Evolutionary conservation across 1,140 invertebrate genomes (phyloP), one percentile per base, ranked within the genome.

Genomic region (Amyelois transitella): DNA sequence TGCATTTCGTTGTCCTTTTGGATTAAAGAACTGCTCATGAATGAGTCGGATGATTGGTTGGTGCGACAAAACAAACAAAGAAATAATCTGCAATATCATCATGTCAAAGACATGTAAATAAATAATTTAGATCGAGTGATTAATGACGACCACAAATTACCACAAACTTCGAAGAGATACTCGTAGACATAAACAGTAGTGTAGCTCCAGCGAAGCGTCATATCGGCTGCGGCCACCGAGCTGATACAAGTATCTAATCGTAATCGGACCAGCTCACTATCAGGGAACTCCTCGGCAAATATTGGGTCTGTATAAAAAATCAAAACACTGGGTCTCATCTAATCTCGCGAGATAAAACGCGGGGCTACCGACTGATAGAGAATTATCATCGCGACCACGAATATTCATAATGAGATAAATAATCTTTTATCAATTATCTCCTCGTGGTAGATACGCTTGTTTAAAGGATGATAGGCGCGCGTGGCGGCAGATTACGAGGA

Each of bases 391-490:
- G 78, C 74, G 79, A 69, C 77, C 77, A 77, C 80, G 81, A 82
- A 85, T 87, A 87, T 85, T 87, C 84, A 83, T 87, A 87, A 87
- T 87, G 84, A 87, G 84, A 87, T 87, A 87, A 87, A 87, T 87
- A 82, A 82, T 87, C 84, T 87, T 87, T 87, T 87, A 87, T 87
- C 81, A 87, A 87, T 87, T 87, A 87, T 87, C 84, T 87, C 79
- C 70, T 66, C 77, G 74, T 65, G 69, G 71, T 75, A 83, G 83
- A 86, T 86, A 87, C 70, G 80, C 75, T 83, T 85, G 81, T 87
- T 85, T 87, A 82, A 81, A 85, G 81, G 79, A 87, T 85, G 83
- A 87, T 87, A 87, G 72, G 79, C 73, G 55, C 64, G 70, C 68
- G 70, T 64, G 73, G 62, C 73, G 67, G 63, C 56, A 77, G 82